Conservation (phyloP, 2,888 invertebrate genomes). For the Agapostemon virescens region DNA sequence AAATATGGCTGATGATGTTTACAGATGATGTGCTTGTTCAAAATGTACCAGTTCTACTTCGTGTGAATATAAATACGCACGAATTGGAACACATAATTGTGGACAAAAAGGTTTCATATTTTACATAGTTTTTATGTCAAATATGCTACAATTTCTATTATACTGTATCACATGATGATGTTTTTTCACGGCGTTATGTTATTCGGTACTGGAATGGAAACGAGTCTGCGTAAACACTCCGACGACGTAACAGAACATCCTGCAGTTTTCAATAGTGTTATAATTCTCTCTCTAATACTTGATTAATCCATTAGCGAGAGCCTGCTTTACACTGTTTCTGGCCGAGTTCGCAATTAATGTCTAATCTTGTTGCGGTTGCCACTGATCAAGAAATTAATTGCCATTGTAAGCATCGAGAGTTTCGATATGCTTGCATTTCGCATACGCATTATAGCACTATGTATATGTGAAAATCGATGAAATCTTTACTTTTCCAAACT, state of each 20-base stretch:
- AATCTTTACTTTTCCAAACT: not conserved
- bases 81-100: no score
- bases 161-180: no score
- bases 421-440: not conserved
- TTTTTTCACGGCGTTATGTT: not conserved
- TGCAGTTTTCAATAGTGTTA: conserved; percentile 38
- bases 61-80: no score
- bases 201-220: not conserved
- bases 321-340: conserved; percentile 38
- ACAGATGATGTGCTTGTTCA: no score
- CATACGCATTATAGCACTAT: not conserved
- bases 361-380: conserved; percentile 19
- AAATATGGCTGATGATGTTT: no score
- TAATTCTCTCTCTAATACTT: conserved; percentile 58
- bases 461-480: not conserved
- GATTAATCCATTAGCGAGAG: conserved; percentile 67
- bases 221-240: conserved; percentile 1
- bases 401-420: not conserved
- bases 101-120: no score
- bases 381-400: conserved; percentile 18
- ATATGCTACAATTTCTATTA: no score
- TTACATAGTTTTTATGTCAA: no score
- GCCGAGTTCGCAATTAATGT: conserved; percentile 53
- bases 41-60: no score
- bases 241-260: conserved; percentile 35